Base-by-base conservation (phyloP, 2,888 invertebrate genomes). In the Sabatieria punctata region DNA sequence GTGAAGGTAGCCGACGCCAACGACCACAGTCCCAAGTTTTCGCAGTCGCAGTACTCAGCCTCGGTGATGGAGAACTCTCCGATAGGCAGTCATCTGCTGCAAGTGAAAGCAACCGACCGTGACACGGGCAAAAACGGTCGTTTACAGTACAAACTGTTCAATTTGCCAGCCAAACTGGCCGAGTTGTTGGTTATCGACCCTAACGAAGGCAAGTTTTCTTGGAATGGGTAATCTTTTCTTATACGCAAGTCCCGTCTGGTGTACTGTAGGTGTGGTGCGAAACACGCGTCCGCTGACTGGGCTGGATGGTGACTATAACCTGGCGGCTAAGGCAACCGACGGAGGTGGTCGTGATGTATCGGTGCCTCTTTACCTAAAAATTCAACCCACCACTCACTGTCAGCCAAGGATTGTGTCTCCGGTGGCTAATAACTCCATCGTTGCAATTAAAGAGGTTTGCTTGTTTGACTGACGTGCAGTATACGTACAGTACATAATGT, bases 1-100 rank as follows among this genome's bases (percentile, higher is more conserved):
- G n/a, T n/a, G n/a, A n/a, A n/a, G n/a, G n/a, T n/a, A n/a, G n/a
- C n/a, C 53, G 85, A 86, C 68, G 79, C 80, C 45, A 85, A 86
- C 69, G 86, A 88, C 68, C 82, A 82, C 60, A 75, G 82, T 41
- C 88, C 88, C 6, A 73, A 77, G 61, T 89, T 89, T 69, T 74
- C 77, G 1, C 77, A 79, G 58, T 69, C 69, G 33, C 63, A 75
- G 23, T 88, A 86, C 68, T 70, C 68, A 45, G 79, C 81, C 18
- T 80, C 83, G 61, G 78, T 83, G 53, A 78, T 81, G 0, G 88
- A 89, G 68, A 78, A 77, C 56, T 77, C 80, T 24, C 77, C 80
- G 42, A 74, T 77, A 44, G 81, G 80, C 43, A 78, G 76, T 39
- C 75, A 75, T 56, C 75, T 84, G 41, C 65, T 81, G 47, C 75